Evolutionary conservation across 2,113 vertebrate genomes (phyloP).

Genomic region (Neogobius melanostomus): DNA sequence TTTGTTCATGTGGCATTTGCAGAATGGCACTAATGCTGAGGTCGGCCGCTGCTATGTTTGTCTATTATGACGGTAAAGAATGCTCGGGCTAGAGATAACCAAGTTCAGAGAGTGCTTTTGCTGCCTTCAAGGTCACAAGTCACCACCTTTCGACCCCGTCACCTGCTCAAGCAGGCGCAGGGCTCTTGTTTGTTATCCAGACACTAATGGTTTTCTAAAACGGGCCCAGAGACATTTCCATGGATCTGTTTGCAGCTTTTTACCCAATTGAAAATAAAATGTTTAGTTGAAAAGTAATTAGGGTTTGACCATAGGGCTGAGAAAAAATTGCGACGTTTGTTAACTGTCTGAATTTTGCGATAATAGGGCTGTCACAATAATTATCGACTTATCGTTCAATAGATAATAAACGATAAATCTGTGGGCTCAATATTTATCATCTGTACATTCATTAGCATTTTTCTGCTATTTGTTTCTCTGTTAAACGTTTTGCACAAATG

Average conservation of each 20-base stretch:
- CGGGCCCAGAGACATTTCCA: background rate
- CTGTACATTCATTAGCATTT: too few relatives aligned
- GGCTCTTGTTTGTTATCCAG: slow-evolving; percentile 6
- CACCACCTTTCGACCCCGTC: background rate
- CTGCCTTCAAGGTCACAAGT: slow-evolving; percentile 18
- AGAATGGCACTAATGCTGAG: slow-evolving; percentile 37
- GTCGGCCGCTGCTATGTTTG: slow-evolving; percentile 36
- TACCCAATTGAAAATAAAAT: slow-evolving; percentile 3
- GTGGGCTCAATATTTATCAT: too few relatives aligned
- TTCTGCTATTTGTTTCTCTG: too few relatives aligned
- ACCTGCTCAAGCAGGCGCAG: background rate
- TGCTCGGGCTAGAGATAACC: slow-evolving; percentile 10
- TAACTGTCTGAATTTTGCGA: too few relatives aligned
- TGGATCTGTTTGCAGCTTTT: slow-evolving; percentile 4
- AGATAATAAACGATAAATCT: too few relatives aligned
- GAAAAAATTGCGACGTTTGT: too few relatives aligned
- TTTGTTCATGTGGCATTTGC: slow-evolving; percentile 48
- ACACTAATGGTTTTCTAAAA: slow-evolving; percentile 14
- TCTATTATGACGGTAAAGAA: slow-evolving; percentile 33
- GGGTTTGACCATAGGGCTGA: background rate
- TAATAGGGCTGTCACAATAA: too few relatives aligned
- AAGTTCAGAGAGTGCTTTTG: slow-evolving; percentile 27
- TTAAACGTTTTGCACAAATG: too few relatives aligned
- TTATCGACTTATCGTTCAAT: too few relatives aligned
- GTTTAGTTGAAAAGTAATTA: background rate